These are phyloP conservation scores for Pantelozetes paolii DNA, from an alignment of 2,888 invertebrate species.

Conservation along the genomic window DNA sequence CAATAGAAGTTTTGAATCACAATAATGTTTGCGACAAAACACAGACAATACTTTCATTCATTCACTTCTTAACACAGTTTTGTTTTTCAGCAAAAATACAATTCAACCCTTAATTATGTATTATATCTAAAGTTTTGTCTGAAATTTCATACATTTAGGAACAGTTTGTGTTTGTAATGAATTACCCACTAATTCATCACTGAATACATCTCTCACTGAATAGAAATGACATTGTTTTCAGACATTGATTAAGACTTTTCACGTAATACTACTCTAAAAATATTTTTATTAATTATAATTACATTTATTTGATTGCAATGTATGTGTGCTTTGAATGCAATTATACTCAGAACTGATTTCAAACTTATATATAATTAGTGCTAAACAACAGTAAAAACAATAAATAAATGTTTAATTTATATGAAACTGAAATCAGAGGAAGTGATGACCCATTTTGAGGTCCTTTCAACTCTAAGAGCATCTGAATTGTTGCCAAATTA, in stretches of 20 bases:
- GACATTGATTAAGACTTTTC: neutral
- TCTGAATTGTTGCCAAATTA: neutral
- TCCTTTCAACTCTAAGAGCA: neutral
- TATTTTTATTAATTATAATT: neutral
- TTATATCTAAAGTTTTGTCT: too few species aligned
- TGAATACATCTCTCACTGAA: too few species aligned
- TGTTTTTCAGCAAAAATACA: too few species aligned
- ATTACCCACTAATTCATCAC: too few species aligned
- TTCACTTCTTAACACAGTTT: too few species aligned
- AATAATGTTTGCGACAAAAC: slow-evolving; percentile 5
- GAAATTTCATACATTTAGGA: too few species aligned
- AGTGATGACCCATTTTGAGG: slow-evolving; percentile 24
- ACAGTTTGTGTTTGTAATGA: too few species aligned
- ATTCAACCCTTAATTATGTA: too few species aligned
- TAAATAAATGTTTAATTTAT: neutral
- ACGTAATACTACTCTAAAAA: neutral
- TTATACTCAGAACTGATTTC: neutral
- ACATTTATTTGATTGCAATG: neutral
- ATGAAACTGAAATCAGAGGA: slow-evolving; percentile 11
- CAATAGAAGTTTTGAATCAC: slow-evolving; percentile 6
- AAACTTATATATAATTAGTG: neutral
- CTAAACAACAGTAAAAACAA: slow-evolving; percentile 15
- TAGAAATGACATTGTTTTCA: too few species aligned
- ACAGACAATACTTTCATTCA: neutral
- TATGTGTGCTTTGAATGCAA: neutral